Conservation (phyloP, 2,888 invertebrate species). For the Pachydiplax longipennis region DNA sequence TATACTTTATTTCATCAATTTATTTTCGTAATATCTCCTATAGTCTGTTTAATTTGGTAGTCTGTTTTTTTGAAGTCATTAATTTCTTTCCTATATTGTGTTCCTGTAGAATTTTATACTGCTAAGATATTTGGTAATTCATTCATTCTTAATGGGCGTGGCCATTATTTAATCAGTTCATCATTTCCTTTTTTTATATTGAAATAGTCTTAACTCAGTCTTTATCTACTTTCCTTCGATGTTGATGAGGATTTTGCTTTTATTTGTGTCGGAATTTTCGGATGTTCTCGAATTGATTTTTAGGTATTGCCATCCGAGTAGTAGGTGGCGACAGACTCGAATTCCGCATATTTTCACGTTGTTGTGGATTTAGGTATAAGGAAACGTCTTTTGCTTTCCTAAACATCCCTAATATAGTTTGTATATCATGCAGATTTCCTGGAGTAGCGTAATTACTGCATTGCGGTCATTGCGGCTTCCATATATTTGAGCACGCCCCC, state of each 20-base stretch:
- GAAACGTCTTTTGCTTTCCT: no score
- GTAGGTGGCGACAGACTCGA: neutral
- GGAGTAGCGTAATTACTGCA: neutral
- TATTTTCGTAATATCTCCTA: neutral
- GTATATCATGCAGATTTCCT: neutral
- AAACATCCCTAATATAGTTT: neutral
- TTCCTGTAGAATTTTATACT: neutral
- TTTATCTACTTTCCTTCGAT: neutral
- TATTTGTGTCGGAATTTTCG: neutral
- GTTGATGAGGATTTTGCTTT: neutral
- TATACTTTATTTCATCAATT: neutral
- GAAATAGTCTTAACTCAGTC: no score
- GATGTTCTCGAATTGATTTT: neutral
- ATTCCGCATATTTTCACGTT: no score
- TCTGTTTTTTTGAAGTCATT: no score
- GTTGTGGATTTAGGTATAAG: no score
- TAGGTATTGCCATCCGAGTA: neutral
- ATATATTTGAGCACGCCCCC: neutral
- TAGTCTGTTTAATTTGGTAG: no score
- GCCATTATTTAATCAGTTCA: neutral
- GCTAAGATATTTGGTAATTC: neutral
- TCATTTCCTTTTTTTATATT: neutral
- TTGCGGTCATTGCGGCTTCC: neutral
- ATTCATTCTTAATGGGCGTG: neutral
- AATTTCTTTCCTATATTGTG: no score